Percentiles rank a stretch among this genome's conserved stretches.
These are phyloP conservation scores for Drosophila cracens DNA, from an alignment of 2,888 invertebrate genomes.

Conservation along the genomic window DNA sequence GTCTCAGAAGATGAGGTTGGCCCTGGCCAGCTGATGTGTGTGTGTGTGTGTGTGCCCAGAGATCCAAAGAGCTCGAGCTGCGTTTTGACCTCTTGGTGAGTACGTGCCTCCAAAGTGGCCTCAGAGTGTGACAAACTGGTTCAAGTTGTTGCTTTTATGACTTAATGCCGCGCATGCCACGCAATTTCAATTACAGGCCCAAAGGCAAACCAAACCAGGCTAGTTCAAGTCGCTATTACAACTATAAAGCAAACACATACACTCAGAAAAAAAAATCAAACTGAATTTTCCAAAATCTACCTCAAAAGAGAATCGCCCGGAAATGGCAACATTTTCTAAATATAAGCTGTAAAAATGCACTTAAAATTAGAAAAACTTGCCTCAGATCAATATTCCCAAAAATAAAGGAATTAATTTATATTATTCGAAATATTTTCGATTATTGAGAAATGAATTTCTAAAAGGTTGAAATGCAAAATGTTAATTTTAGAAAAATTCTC, in stretches of 20 bases:
- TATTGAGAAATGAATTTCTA: too few relatives aligned
- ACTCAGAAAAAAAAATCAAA: neutral
- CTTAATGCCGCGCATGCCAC: constrained; percentile 78
- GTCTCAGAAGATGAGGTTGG: constrained; percentile 21
- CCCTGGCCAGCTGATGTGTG: constrained; percentile 11
- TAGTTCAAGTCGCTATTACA: constrained; percentile 16
- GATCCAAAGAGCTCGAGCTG: constrained; percentile 60
- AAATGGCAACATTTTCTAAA: neutral
- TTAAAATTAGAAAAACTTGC: too few relatives aligned
- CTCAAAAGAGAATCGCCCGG: neutral
- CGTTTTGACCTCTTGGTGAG: constrained; percentile 77
- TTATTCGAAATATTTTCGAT: too few relatives aligned
- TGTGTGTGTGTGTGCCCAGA: constrained; percentile 52
- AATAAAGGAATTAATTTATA: too few relatives aligned
- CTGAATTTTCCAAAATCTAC: neutral
- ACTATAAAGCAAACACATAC: neutral
- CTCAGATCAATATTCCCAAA: too few relatives aligned
- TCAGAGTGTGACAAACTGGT: constrained; percentile 83
- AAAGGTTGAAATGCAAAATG: too few relatives aligned
- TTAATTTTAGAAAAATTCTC: too few relatives aligned
- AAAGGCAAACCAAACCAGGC: constrained; percentile 31
- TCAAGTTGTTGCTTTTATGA: constrained; percentile 69
- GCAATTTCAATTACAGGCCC: constrained; percentile 75
- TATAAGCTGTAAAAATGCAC: too few relatives aligned
- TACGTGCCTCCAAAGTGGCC: constrained; percentile 75